Evolutionary conservation across 2,113 vertebrate species (phyloP), one percentile per base, ranked within the genome.

Genomic region (Alaudala cheleensis): DNA sequence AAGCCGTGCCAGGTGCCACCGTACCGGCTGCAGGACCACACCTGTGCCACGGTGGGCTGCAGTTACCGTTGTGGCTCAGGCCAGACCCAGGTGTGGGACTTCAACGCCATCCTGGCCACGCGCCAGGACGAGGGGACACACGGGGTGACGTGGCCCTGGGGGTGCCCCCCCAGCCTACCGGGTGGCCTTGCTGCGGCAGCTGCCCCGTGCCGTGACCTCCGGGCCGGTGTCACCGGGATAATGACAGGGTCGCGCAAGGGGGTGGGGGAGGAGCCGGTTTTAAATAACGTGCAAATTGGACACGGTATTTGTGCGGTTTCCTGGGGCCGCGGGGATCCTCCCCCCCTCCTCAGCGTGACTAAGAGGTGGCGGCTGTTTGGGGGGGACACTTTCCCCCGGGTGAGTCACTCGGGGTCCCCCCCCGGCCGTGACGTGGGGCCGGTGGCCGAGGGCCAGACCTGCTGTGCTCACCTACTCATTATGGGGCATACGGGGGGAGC

Each of bases 261-360:
- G 93, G 90, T 66, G 93, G 88, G 56, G 95, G 92, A 92, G 95
- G 93, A 73, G 76, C 86, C 49, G 90, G 96, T 94, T 97, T 96
- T 96, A 97, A 97, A 97, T 95, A 97, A 96, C 79, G 96, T 73
- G 93, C 96, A 94, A 95, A 96, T 96, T 96, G 96, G 94, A 67
- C 82, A 66, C 86, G 88, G 81, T 94, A 65, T 82, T 85, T 40
- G 69, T 96, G 95, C 28, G 96, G 96, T 97, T 97, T 97, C 95
- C 96, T 95, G 94, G 90, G 89, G 77, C 81, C 56, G 50, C 13
- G 94, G 96, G 95, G 93, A 88, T 93, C 94, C 92, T 90, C 50
- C 34, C 88, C 82, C 72, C 85, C 60, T n/a, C 82, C 67, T 22
- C 89, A 53, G 61, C 2, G 56, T 96, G 96, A 96, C 88, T 96